phyloP scores from a whole-genome alignment of 2,888 invertebrate species.

The Chymomyza procnemis region DNA sequence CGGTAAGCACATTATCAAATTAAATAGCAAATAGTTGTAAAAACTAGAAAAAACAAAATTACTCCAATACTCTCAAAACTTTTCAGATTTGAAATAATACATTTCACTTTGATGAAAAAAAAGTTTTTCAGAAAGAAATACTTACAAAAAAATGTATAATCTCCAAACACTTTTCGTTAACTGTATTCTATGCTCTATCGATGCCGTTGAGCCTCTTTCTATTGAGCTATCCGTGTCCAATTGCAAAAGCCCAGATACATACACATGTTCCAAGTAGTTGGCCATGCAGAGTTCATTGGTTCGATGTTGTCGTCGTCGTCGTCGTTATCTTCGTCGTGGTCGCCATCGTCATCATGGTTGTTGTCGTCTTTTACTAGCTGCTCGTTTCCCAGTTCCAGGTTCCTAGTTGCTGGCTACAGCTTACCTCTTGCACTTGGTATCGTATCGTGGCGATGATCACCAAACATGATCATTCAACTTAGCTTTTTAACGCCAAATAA shows the following conservation, averaged over 20 bases:
- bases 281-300: slow-evolving; percentile 41
- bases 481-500: slow-evolving; percentile 74
- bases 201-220: slow-evolving; percentile 44
- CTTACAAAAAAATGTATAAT: too few relatives aligned
- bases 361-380: background rate
- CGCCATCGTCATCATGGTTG: background rate
- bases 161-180: too few relatives aligned
- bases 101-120: too few relatives aligned
- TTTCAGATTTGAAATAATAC: too few relatives aligned
- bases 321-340: background rate
- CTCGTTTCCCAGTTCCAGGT: background rate
- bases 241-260: slow-evolving; percentile 61
- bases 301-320: slow-evolving; percentile 22
- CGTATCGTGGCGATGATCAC: slow-evolving; percentile 61
- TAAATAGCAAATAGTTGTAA: too few relatives aligned
- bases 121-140: too few relatives aligned
- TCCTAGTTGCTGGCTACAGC: slow-evolving; percentile 2
- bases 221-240: slow-evolving; percentile 73
- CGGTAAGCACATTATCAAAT: too few relatives aligned
- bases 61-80: too few relatives aligned
- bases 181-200: slow-evolving; percentile 14
- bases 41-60: too few relatives aligned
- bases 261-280: slow-evolving; percentile 47
- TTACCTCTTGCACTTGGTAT: slow-evolving; percentile 14
- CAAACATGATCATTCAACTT: slow-evolving; percentile 72